phyloP scores from a whole-genome alignment of 2,113 vertebrate species.

The Addax nasomaculatus region DNA sequence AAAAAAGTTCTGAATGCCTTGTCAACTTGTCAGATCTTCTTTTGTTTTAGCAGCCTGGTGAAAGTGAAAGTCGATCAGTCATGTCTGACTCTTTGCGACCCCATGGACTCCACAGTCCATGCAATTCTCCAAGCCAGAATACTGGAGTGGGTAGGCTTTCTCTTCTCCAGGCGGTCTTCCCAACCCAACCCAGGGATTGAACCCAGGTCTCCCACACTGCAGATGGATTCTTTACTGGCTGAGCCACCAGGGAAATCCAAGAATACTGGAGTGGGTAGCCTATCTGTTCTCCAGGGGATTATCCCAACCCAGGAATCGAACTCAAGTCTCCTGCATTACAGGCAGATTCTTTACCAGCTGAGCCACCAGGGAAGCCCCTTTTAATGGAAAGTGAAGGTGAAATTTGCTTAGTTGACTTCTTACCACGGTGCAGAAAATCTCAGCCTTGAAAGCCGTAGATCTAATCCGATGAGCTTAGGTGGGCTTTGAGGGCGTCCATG shows the following conservation, averaged over 20 bases:
- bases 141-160: not conserved
- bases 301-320: not conserved
- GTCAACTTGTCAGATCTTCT: not conserved
- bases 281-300: not conserved
- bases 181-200: not conserved
- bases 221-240: rapidly evolving
- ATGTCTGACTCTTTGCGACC: not conserved
- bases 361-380: not conserved
- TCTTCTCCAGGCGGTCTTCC: not conserved
- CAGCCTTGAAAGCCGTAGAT: not conserved
- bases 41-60: not conserved
- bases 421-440: rapidly evolving
- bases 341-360: rapidly evolving
- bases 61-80: not conserved
- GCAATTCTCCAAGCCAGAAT: not conserved
- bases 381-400: not conserved
- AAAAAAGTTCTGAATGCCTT: not conserved
- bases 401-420: rapidly evolving
- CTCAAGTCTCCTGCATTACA: not conserved
- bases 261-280: not conserved
- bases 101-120: not conserved
- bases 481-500: not conserved
- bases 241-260: not conserved
- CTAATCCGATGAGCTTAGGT: not conserved
- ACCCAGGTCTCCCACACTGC: not conserved